Evolutionary conservation across 92 coral and sea anemone genomes (phyloP).

Genomic region (Phenganax subtilis): DNA sequence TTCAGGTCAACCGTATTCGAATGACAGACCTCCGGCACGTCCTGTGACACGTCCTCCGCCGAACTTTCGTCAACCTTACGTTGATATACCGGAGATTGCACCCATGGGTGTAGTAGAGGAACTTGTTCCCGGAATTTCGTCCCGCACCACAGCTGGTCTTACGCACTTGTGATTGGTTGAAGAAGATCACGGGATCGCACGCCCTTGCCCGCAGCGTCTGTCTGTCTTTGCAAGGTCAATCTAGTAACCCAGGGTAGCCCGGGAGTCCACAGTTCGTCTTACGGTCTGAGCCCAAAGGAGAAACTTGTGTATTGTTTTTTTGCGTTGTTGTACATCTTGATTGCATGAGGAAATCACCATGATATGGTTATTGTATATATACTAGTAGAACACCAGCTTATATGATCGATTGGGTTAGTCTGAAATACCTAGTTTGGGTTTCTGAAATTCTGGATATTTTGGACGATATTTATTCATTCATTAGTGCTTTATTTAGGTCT

Average conservation of each 20-base stretch:
- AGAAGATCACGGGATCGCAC: conserved; percentile 1
- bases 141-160: conserved; percentile 6
- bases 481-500: neutral
- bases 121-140: conserved; percentile 10
- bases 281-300: no score
- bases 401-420: no score
- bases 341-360: no score
- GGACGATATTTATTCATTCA: no score
- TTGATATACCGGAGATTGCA: conserved; percentile 32
- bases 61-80: conserved; percentile 20
- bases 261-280: no score
- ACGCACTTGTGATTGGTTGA: conserved; percentile 36
- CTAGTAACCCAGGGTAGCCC: neutral
- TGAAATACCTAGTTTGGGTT: no score
- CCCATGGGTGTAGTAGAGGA: conserved; percentile 33
- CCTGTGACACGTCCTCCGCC: neutral
- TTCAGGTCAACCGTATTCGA: conserved; percentile 9
- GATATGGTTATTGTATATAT: no score
- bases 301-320: no score
- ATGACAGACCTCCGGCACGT: neutral
- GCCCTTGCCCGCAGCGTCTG: neutral
- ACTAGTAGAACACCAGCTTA: no score
- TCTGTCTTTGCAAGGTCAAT: neutral
- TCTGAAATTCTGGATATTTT: no score
- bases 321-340: neutral